A percentile compares a stretch with the other conserved stretches of the same genome.
These are phyloP conservation scores for Asbolus verrucosus DNA, from an alignment of 1,140 invertebrate genomes.

Conservation along the genomic window DNA sequence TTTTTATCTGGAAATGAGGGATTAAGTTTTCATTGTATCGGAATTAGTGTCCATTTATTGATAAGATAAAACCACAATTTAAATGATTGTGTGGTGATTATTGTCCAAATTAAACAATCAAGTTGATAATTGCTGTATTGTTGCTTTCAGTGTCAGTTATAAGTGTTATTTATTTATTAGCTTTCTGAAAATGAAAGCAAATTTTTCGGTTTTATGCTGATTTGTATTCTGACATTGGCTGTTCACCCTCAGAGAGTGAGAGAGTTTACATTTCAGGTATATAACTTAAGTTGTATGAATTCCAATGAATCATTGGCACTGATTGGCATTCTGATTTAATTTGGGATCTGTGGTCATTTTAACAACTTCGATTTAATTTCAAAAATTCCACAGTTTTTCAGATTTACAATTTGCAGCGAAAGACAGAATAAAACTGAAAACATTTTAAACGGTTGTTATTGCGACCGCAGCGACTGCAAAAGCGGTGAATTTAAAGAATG, in stretches of 20 bases:
- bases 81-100: not conserved
- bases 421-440: not conserved
- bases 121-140: not conserved
- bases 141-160: not conserved
- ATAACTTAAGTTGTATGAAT: not conserved
- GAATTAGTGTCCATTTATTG: not conserved
- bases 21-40: not conserved
- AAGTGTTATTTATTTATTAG: too few relatives aligned
- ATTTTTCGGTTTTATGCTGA: too few relatives aligned
- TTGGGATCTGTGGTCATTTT: conserved; percentile 4
- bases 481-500: conserved; percentile 6
- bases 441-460: conserved; percentile 4
- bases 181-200: too few relatives aligned
- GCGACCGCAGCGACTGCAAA: not conserved
- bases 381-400: not conserved
- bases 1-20: not conserved
- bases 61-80: conserved; percentile 23
- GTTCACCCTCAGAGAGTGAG: too few relatives aligned
- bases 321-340: not conserved
- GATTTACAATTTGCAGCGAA: conserved; percentile 7
- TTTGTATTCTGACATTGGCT: too few relatives aligned
- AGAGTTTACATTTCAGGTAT: too few relatives aligned
- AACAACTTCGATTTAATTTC: not conserved
- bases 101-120: too few relatives aligned
- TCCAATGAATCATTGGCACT: not conserved